Evolutionary conservation across 2,113 vertebrate species (phyloP), one percentile per base, ranked within the genome.

Genomic region (Malurus cyaneus): DNA sequence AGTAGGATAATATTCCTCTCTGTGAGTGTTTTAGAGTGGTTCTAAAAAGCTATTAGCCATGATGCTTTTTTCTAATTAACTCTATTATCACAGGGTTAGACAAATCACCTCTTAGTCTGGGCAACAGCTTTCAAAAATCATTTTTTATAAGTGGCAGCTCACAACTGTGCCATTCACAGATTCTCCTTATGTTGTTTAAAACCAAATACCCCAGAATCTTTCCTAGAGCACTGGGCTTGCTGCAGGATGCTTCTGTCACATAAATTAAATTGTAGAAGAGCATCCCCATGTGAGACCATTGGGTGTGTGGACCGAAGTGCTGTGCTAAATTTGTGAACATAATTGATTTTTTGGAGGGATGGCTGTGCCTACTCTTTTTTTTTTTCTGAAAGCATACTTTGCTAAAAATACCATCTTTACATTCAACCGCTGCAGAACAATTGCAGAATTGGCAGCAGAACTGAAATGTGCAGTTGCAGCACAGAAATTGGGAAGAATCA

Each of bases 11-110:
- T 95, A 93, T 94, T 93, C 89, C 62, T 95, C 93, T 70, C 93
- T 96, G 77, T 59, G 85, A 96, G 93, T 29, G 65, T 80, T 96
- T 96, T 88, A 80, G 82, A 97, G 93, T 67, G 64, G 61, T 76
- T 97, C 92, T 96, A 95, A 91, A 96, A 97, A 96, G 74, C 60
- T 69, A 96, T 96, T 89, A 96, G 94, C 91, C 93, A 84, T 89
- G 93, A 92, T 93, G 90, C 67, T 86, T 92, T 93, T 80, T 94
- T 73, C 96, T 95, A 96, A 97, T 96, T 95, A 97, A 94, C 96
- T 95, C 64, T 59, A 78, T 59, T 66, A 92, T 96, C 96, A 89
- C 88, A 78, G 67, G 71, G 64, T 90, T 86, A 95, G 94, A 96
- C 79, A 95, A 92, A 93, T 71, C 86, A 92, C 93, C 89, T 94